Evolutionary conservation across 1,140 invertebrate species (phyloP).

Genomic region (Cydia splendana): DNA sequence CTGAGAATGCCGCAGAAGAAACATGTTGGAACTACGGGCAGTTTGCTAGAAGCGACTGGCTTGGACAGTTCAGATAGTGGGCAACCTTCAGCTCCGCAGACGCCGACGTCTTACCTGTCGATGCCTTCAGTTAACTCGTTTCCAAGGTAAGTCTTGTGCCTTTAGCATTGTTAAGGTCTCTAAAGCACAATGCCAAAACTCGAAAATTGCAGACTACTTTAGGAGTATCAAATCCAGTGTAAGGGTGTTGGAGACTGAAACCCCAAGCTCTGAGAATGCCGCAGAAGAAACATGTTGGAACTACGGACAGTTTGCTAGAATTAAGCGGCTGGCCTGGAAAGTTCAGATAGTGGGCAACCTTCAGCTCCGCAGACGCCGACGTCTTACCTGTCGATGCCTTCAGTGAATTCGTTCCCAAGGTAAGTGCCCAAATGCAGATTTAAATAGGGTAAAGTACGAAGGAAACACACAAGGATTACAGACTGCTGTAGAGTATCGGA

Average conservation of each 20-base stretch:
- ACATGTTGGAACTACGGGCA: conserved; percentile 71
- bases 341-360: conserved; percentile 68
- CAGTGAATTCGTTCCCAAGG: conserved; percentile 87
- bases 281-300: conserved; percentile 72
- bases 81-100: conserved; percentile 71
- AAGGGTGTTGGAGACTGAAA: conserved; percentile 39
- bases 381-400: conserved; percentile 90
- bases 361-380: conserved; percentile 81
- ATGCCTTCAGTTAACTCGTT: conserved; percentile 91
- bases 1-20: conserved; percentile 70
- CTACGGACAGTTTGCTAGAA: conserved; percentile 67
- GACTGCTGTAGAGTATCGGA: too few relatives aligned
- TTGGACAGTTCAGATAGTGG: conserved; percentile 71
- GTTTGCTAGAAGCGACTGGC: conserved; percentile 63
- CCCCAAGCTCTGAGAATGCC: conserved; percentile 68
- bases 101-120: conserved; percentile 87
- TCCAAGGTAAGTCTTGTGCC: conserved; percentile 75
- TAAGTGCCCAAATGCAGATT: conserved; percentile 45
- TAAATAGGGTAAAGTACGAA: too few relatives aligned
- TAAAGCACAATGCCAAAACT: too few relatives aligned
- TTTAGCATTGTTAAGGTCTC: not conserved
- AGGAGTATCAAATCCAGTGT: too few relatives aligned
- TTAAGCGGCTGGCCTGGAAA: conserved; percentile 64
- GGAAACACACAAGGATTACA: too few relatives aligned
- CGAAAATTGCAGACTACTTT: too few relatives aligned